Base-by-base conservation (phyloP, 2,113 vertebrate genomes). In the Okapia johnstoni region DNA sequence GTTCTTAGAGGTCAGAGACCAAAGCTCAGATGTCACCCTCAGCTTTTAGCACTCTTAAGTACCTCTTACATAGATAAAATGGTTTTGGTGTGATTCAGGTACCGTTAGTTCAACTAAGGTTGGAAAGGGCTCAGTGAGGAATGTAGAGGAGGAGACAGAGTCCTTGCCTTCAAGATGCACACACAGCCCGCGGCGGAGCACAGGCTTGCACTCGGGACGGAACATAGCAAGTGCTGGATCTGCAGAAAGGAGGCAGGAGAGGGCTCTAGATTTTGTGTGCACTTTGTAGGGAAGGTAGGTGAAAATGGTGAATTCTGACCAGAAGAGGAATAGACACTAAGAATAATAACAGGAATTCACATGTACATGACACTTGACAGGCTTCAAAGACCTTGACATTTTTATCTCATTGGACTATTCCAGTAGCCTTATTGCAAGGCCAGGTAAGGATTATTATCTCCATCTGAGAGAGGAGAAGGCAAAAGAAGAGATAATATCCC, bases 361-460 rank as follows among this genome's bases (percentile, higher is more conserved):
- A 92, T 54, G n/a, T 14, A 5, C 8, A 5, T 58, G 54, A 58
- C 40, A 73, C 80, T 83, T 90, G 7, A 85, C 63, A 52, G 86
- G 43, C 93, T 96, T 90, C 90, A 96, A 83, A 96, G 81, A 93
- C 93, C 60, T 88, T 88, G 66, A 90, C 61, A 88, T 96, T 96
- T 94, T 92, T 96, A 94, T 96, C 52, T 95, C 90, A 58, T 86
- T 70, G 66, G 63, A 83, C 77, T 94, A 19, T 96, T 95, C 85
- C 13, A 10, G 26, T 85, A 81, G 57, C 63, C 58, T 95, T 85
- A 81, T 86, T 93, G 66, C 3, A 43, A 90, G 90, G 76, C 81
- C 81, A 90, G 76, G 60, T 96, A 92, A 96, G 57, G 77, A 66
- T 85, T 84, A 81, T 96, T 86, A 94, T 96, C 85, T 70, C 76